phyloP scores from a whole-genome alignment of 2,888 invertebrate genomes.

The Terebella lapidaria region DNA sequence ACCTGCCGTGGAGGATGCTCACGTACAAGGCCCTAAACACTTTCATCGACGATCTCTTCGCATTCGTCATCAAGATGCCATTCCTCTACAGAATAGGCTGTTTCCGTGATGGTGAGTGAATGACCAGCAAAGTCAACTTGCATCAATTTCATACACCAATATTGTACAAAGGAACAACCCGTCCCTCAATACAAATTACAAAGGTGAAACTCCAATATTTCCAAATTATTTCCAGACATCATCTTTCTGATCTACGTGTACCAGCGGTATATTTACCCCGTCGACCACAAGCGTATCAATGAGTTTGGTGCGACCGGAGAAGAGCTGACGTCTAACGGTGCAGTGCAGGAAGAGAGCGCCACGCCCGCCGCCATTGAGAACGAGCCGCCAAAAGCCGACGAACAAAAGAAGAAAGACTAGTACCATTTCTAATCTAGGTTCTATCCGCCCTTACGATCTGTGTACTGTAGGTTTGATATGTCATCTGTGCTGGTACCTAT shows the following conservation, averaged over 20 bases:
- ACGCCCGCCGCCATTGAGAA: background rate
- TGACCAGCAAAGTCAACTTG: too few species aligned
- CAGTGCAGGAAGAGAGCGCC: background rate
- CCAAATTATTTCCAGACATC: slow-evolving; percentile 78
- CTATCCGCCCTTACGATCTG: too few species aligned
- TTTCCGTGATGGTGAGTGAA: slow-evolving; percentile 80
- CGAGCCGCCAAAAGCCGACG: too few species aligned
- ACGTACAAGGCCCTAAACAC: slow-evolving; percentile 99
- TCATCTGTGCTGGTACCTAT: too few species aligned
- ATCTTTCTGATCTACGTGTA: slow-evolving; percentile 98
- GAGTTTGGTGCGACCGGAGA: slow-evolving; percentile 97
- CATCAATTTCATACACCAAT: too few species aligned
- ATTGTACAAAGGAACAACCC: too few species aligned
- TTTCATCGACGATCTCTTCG: slow-evolving; percentile 99
- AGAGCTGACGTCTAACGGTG: background rate
- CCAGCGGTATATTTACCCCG: slow-evolving; percentile 94
- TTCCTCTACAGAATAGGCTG: slow-evolving; percentile 97
- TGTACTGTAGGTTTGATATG: too few species aligned
- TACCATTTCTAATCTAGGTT: too few species aligned
- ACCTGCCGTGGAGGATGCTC: slow-evolving; percentile 99
- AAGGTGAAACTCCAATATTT: too few species aligned
- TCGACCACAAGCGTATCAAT: slow-evolving; percentile 88
- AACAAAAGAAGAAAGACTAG: too few species aligned
- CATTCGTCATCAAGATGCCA: slow-evolving; percentile 99
- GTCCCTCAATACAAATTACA: too few species aligned